These are phyloP conservation scores for Lingula anatina DNA, from an alignment of 2,888 invertebrate genomes.

Conservation along the genomic window DNA sequence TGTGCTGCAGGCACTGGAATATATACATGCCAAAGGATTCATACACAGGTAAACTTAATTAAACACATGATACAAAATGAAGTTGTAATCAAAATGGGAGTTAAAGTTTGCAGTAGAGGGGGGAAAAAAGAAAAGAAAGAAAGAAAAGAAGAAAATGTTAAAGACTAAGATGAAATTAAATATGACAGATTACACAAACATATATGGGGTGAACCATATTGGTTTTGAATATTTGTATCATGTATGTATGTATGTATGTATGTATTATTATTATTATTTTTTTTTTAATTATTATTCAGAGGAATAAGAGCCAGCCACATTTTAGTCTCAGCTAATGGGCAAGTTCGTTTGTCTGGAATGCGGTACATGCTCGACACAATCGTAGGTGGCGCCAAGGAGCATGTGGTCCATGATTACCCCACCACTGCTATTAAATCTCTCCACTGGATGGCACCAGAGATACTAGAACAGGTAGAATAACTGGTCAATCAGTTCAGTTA, in stretches of 20 bases:
- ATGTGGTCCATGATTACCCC: slow-evolving; percentile 71
- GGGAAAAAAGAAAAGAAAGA: neutral
- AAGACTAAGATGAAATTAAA: neutral
- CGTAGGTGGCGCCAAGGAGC: slow-evolving; percentile 66
- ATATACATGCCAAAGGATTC: slow-evolving; percentile 77
- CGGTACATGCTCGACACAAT: slow-evolving; percentile 72
- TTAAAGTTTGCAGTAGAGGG: neutral
- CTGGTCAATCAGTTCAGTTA: too few relatives aligned
- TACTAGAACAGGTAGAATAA: slow-evolving; percentile 71
- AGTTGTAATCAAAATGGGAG: neutral
- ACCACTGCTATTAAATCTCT: slow-evolving; percentile 66
- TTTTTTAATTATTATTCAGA: slow-evolving; percentile 55
- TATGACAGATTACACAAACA: too few relatives aligned
- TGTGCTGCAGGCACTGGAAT: slow-evolving; percentile 72
- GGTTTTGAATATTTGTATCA: too few relatives aligned
- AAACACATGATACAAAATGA: neutral
- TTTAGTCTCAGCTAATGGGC: slow-evolving; percentile 67
- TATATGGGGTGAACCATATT: too few relatives aligned
- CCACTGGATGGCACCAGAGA: slow-evolving; percentile 88
- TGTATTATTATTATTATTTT: too few relatives aligned
- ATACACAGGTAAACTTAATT: slow-evolving; percentile 75
- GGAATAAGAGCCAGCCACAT: slow-evolving; percentile 81
- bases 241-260: too few relatives aligned
- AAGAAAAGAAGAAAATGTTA: too few relatives aligned
- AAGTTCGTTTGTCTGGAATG: slow-evolving; percentile 72